Evolutionary conservation across 2,888 invertebrate species (phyloP).

Genomic region (Kuschelorhynchus macadamiae): DNA sequence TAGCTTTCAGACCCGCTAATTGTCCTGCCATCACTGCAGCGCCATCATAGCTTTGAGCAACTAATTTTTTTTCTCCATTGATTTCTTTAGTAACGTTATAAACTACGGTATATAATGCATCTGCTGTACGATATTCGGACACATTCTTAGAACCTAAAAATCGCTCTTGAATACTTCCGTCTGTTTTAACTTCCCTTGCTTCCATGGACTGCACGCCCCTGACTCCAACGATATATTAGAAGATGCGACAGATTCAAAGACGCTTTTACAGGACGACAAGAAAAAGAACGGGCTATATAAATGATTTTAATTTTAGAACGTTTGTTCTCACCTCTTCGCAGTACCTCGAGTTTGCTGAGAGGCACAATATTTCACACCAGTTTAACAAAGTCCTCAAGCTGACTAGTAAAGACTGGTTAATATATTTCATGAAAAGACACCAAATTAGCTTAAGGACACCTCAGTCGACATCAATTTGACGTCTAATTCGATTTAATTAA

Average conservation of each 20-base stretch:
- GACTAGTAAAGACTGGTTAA: slow-evolving; percentile 53
- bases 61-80: too few species aligned
- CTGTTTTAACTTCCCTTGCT: too few species aligned
- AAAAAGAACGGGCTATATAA: background rate
- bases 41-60: too few species aligned
- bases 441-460: slow-evolving; percentile 46
- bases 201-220: too few species aligned
- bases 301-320: slow-evolving; percentile 1
- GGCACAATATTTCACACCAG: background rate
- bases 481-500: background rate
- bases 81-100: too few species aligned
- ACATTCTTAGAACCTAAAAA: too few species aligned
- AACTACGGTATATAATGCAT: too few species aligned
- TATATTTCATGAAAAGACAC: slow-evolving; percentile 48
- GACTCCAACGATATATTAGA: too few species aligned
- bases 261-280: background rate
- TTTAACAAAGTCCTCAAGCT: background rate
- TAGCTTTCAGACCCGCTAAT: too few species aligned
- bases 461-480: slow-evolving; percentile 38
- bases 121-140: too few species aligned
- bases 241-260: background rate
- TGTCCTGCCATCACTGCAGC: too few species aligned
- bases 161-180: too few species aligned
- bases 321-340: background rate
- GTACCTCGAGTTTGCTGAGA: slow-evolving; percentile 3